Base-by-base conservation (phyloP, 1,140 invertebrate species). In the Halictus rubicundus region DNA sequence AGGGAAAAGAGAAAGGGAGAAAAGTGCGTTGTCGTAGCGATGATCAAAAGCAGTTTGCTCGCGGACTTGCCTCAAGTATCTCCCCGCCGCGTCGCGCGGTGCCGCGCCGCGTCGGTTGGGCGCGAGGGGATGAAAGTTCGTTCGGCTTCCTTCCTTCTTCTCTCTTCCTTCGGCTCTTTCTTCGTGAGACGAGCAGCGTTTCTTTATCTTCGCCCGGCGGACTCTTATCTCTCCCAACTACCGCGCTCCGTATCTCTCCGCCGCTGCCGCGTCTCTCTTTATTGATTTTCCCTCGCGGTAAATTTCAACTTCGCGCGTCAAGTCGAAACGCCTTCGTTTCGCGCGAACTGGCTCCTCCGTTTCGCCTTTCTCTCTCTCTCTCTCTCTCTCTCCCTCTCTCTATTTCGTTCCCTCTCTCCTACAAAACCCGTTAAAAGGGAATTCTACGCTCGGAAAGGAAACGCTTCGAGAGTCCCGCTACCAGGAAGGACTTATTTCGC, bases 21-120 rank as follows among this genome's bases (percentile, higher is more conserved):
- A 37, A 86, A 69, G 69, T 83, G 84, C 77, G 84, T 83, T 83
- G 79, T 70, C 86, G 74, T 85, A 88, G 81, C 79, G 80, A 89
- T 88, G 87, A 89, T 89, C 87, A 89, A 89, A 89, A 89, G 88
- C 88, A 87, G 88, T 89, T 85, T 85, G 88, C 84, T 85, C 81
- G 88, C 79, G 80, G 83, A 87, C 83, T 88, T 82, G 87, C 82
- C 83, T 86, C 80, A 81, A 85, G 63, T 78, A 79, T 83, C 68
- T 85, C 81, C 74, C 27, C 2, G 32, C 32, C 32, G 3, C 32
- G 32, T 5, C 32, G 32, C 32, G 32, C 32, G 3, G 5, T 5
- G 0, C 32, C 32, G 32, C 32, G 16, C 7, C 72, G 57, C 10
- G 23, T 2, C 21, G 57, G n/a, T 10, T 7, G 42, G 32, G 63